Evolutionary conservation across 1,140 invertebrate species (phyloP).

Genomic region (Bombus pascuorum): DNA sequence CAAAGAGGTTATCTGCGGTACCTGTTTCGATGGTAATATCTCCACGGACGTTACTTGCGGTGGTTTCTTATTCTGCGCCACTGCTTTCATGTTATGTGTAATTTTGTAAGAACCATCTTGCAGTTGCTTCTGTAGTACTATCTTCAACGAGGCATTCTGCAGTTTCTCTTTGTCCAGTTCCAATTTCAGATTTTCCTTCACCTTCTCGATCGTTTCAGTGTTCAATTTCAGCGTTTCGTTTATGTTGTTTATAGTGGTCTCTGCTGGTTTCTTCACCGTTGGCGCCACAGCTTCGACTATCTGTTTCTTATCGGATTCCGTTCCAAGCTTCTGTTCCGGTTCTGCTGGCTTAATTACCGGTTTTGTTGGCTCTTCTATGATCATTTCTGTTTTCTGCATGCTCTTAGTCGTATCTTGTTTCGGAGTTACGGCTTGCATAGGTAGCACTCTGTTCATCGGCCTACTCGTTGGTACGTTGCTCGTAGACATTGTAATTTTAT

Average conservation of each 20-base stretch:
- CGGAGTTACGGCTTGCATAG: slow-evolving; percentile 85
- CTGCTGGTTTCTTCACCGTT: slow-evolving; percentile 26
- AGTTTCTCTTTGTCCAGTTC: slow-evolving; percentile 70
- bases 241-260: slow-evolving; percentile 23
- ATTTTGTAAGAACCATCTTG: slow-evolving; percentile 83
- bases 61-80: slow-evolving; percentile 64
- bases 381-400: slow-evolving; percentile 70
- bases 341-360: slow-evolving; percentile 70
- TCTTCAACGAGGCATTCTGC: slow-evolving; percentile 81
- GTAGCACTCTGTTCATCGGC: slow-evolving; percentile 89
- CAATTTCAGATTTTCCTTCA: slow-evolving; percentile 69
- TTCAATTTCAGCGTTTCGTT: slow-evolving; percentile 55
- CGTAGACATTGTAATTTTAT: slow-evolving; percentile 77
- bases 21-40: slow-evolving; percentile 66
- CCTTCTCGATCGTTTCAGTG: slow-evolving; percentile 59
- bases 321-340: slow-evolving; percentile 55
- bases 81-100: slow-evolving; percentile 75
- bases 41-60: slow-evolving; percentile 71
- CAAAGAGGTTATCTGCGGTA: slow-evolving; percentile 72
- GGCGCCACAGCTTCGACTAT: slow-evolving; percentile 41
- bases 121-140: slow-evolving; percentile 82
- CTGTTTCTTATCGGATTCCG: slow-evolving; percentile 55
- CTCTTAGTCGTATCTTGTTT: slow-evolving; percentile 72
- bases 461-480: slow-evolving; percentile 77
- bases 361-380: slow-evolving; percentile 75